Conservation (phyloP, 2,113 vertebrate genomes). For the Acanthisitta chloris region DNA sequence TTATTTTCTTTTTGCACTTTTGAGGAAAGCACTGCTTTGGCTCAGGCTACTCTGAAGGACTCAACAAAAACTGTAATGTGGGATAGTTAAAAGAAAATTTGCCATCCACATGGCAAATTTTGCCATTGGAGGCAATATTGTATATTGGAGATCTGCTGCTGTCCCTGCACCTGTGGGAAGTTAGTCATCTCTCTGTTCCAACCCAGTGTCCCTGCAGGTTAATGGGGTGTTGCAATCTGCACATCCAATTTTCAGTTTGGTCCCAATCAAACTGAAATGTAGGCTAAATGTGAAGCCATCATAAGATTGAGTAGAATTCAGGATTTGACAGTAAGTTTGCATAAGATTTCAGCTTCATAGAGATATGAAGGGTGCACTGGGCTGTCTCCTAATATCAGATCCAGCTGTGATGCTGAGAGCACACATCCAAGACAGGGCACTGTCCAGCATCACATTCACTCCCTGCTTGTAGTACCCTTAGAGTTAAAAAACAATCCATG, state of each 20-base stretch:
- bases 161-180: not conserved
- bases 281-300: fast-evolving
- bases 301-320: not conserved
- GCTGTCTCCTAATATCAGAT: fast-evolving
- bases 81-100: too few species aligned
- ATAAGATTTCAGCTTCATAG: not conserved
- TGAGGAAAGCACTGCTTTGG: not conserved
- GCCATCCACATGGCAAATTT: fast-evolving
- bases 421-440: fast-evolving
- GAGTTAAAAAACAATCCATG: not conserved
- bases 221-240: not conserved
- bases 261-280: not conserved
- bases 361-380: fast-evolving
- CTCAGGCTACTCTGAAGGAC: not conserved
- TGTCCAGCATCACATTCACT: not conserved
- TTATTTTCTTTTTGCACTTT: not conserved
- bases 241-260: not conserved
- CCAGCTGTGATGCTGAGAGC: not conserved
- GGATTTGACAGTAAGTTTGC: not conserved
- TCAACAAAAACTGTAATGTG: not conserved
- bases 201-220: fast-evolving
- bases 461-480: not conserved
- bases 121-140: not conserved
- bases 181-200: not conserved
- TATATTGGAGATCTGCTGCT: not conserved